These are phyloP conservation scores for Lordiphosa clarofinis DNA, from an alignment of 1,140 invertebrate genomes.

Conservation along the genomic window DNA sequence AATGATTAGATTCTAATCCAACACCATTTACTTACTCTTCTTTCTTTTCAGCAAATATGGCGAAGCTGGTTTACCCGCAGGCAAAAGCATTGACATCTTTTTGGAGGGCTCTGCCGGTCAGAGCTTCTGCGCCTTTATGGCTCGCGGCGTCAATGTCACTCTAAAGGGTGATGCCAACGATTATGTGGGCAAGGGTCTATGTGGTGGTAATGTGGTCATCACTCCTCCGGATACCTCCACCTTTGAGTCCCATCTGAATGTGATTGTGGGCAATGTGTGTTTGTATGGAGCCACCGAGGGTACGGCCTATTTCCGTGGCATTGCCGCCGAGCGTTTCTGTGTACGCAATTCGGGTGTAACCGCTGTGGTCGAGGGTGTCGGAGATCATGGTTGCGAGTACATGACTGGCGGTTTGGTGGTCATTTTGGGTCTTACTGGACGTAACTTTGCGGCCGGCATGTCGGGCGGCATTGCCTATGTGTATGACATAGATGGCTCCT, in stretches of 20 bases:
- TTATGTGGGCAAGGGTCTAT: slow-evolving; percentile 97
- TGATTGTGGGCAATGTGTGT: slow-evolving; percentile 99
- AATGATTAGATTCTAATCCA: no score
- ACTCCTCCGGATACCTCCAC: slow-evolving; percentile 93
- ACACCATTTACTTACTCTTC: neutral
- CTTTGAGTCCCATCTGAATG: slow-evolving; percentile 94
- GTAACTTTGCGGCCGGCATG: slow-evolving; percentile 99
- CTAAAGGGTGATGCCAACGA: slow-evolving; percentile 99
- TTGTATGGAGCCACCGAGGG: slow-evolving; percentile 98
- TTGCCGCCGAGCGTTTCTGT: slow-evolving; percentile 98
- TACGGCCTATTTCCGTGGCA: slow-evolving; percentile 96
- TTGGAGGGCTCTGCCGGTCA: slow-evolving; percentile 98
- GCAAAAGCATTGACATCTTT: slow-evolving; percentile 90
- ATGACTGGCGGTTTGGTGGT: slow-evolving; percentile 98
- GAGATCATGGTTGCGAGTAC: slow-evolving; percentile 99
- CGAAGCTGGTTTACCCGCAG: slow-evolving; percentile 91
- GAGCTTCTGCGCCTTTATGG: slow-evolving; percentile 99
- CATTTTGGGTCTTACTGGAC: slow-evolving; percentile 95
- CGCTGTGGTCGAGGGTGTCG: slow-evolving; percentile 95
- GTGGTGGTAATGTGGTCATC: slow-evolving; percentile 96
- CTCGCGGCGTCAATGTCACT: slow-evolving; percentile 92
- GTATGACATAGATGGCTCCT: slow-evolving; percentile 92
- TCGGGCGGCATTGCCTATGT: slow-evolving; percentile 98
- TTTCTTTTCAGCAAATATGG: slow-evolving; percentile 87
- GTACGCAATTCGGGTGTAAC: slow-evolving; percentile 97